phyloP scores from a whole-genome alignment of 2,113 vertebrate genomes.

The Bos indicus region DNA sequence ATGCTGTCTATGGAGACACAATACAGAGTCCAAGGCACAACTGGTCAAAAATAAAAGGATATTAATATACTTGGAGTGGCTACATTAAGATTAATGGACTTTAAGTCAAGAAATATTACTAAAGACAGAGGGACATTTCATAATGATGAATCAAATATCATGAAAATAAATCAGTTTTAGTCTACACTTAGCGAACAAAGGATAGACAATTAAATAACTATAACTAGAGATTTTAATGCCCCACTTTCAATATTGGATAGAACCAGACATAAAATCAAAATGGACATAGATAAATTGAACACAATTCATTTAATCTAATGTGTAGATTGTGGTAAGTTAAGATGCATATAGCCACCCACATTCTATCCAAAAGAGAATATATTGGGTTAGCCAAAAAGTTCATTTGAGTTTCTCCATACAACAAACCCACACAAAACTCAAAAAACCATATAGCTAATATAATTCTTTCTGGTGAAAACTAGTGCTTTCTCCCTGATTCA shows the following conservation, averaged over 20 bases:
- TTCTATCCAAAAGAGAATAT: neutral
- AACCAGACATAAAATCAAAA: neutral
- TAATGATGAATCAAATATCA: neutral
- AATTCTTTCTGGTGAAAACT: neutral
- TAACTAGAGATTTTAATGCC: neutral
- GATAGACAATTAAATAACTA: neutral
- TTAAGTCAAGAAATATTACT: neutral
- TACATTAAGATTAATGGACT: neutral
- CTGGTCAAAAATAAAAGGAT: neutral
- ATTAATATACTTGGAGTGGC: neutral
- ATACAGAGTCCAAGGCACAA: neutral
- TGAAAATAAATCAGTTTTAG: neutral
- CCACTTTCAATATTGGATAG: neutral
- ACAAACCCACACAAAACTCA: neutral
- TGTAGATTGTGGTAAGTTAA: neutral
- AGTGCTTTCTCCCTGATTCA: neutral
- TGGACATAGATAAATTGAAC: neutral
- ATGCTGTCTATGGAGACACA: neutral
- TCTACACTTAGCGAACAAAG: neutral
- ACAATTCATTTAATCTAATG: neutral
- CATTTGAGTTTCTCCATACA: neutral
- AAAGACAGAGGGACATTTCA: neutral
- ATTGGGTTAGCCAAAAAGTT: neutral
- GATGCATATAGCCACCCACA: neutral
- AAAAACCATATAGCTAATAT: neutral